phyloP scores from a whole-genome alignment of 2,113 vertebrate species.

The Callocephalon fimbriatum region DNA sequence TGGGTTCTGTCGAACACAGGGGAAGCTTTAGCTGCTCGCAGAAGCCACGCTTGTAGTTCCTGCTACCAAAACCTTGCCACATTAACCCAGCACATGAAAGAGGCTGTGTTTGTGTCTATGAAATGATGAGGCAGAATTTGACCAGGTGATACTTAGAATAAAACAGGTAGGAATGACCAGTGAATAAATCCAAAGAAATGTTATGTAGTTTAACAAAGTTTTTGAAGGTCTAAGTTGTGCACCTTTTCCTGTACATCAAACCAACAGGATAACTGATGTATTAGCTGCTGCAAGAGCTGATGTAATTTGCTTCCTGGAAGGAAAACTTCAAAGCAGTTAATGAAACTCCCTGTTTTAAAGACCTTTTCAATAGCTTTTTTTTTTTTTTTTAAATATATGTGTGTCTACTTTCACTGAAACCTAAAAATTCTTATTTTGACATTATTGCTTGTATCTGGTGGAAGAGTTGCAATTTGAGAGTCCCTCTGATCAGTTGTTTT shows the following conservation, averaged over 20 bases:
- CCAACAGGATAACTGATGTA: not conserved
- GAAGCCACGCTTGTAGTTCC: not conserved
- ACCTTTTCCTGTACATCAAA: not conserved
- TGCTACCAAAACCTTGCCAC: not conserved
- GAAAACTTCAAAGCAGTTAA: not conserved
- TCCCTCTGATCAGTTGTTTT: not conserved
- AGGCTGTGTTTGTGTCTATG: not conserved
- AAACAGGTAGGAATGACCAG: not conserved
- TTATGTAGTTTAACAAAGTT: not conserved
- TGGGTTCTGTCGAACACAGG: not conserved
- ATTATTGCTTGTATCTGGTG: not conserved
- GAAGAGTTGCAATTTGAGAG: not conserved
- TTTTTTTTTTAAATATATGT: not conserved
- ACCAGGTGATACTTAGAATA: not conserved
- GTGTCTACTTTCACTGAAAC: not conserved
- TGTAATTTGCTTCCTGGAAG: not conserved
- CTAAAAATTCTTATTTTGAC: not conserved
- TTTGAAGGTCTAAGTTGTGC: not conserved
- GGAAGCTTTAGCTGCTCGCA: not conserved
- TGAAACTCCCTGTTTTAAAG: not conserved
- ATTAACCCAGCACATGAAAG: not conserved
- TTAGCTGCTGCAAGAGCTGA: not conserved
- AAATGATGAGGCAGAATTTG: not conserved
- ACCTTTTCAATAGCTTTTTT: not conserved
- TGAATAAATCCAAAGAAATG: not conserved